phyloP scores from a whole-genome alignment of 2,888 invertebrate species.

The Pediacus dermestoides region DNA sequence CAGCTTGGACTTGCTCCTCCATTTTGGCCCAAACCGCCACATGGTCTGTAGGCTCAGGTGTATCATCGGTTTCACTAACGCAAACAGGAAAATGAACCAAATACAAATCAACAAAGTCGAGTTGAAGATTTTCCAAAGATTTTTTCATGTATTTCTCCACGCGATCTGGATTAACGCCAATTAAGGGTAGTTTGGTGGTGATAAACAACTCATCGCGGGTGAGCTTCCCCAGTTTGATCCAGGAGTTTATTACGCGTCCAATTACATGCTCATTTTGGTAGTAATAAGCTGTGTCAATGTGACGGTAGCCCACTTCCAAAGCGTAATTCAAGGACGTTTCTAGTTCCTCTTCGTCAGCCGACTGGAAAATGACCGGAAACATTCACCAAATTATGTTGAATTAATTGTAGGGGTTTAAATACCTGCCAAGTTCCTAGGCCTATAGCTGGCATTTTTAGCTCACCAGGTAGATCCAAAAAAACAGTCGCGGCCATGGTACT shows the following conservation, averaged over 20 bases:
- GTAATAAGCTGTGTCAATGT: conserved; percentile 76
- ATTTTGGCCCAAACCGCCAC: no score
- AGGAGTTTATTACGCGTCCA: conserved; percentile 68
- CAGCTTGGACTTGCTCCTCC: conserved; percentile 55
- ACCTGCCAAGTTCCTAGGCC: conserved; percentile 81
- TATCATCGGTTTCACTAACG: no score
- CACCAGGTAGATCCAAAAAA: conserved; percentile 46
- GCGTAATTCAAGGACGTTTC: no score
- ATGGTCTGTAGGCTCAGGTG: no score
- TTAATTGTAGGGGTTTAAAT: conserved; percentile 32
- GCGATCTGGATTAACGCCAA: no score
- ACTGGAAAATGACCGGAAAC: conserved; percentile 57
- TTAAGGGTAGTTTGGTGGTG: no score
- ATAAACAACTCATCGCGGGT: no score
- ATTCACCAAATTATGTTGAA: background rate
- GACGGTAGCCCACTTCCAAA: no score
- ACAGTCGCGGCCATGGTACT: conserved; percentile 1
- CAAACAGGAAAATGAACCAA: no score
- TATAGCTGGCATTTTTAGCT: conserved; percentile 64
- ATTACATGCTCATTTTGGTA: conserved; percentile 76
- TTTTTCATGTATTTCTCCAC: no score
- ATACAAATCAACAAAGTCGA: no score
- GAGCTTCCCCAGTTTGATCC: conserved; percentile 63
- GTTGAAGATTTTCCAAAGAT: no score
- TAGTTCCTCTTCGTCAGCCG: conserved; percentile 60